phyloP scores from a whole-genome alignment of 2,113 vertebrate species.

The Argyrosomus japonicus region DNA sequence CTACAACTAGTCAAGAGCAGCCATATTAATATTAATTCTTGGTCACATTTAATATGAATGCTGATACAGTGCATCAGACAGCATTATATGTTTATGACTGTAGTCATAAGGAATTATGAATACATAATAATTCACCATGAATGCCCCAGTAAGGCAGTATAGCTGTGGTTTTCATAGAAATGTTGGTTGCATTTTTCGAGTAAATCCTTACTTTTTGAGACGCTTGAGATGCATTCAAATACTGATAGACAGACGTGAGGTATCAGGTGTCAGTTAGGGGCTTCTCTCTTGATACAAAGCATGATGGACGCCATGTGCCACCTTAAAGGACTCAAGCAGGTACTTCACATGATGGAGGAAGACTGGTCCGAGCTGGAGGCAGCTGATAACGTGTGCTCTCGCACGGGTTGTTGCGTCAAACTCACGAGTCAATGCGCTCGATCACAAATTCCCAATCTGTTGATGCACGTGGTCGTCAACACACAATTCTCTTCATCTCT shows the following conservation, averaged over 20 bases:
- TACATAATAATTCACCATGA: too few species aligned
- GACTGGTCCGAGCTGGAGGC: slow-evolving; percentile 44
- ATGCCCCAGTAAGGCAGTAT: too few species aligned
- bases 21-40: too few species aligned
- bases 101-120: too few species aligned
- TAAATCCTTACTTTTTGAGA: neutral
- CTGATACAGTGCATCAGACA: too few species aligned
- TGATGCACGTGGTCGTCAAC: neutral
- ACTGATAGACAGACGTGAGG: neutral
- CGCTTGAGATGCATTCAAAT: neutral
- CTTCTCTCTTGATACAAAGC: slow-evolving; percentile 20
- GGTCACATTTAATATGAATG: too few species aligned
- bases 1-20: too few species aligned
- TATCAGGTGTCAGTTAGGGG: neutral
- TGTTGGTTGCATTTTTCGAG: neutral
- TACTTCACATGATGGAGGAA: slow-evolving; percentile 66
- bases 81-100: too few species aligned
- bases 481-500: neutral
- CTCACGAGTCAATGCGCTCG: slow-evolving; percentile 14
- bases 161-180: too few species aligned
- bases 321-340: slow-evolving; percentile 39
- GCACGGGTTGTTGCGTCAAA: slow-evolving; percentile 14
- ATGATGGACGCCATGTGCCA: slow-evolving; percentile 50
- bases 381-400: slow-evolving; percentile 38
- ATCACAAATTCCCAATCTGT: slow-evolving; percentile 10